phyloP scores from a whole-genome alignment of 2,888 invertebrate genomes.

The Uloborus plumipes region DNA sequence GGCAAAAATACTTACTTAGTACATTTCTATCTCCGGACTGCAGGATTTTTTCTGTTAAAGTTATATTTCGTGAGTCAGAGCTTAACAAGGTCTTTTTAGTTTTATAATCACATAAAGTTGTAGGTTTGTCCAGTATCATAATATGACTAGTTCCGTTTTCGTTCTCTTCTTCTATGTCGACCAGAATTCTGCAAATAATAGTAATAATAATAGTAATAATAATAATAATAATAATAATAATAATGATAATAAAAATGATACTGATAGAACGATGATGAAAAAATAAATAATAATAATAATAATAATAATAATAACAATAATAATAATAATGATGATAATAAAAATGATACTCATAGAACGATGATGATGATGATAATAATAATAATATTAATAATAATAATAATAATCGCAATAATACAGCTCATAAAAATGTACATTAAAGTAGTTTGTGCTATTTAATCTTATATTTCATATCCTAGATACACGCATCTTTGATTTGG shows the following conservation, averaged over 20 bases:
- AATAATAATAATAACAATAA: too few species aligned
- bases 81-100: constrained; percentile 22
- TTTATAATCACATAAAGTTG: not conserved
- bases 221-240: too few species aligned
- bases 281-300: too few species aligned
- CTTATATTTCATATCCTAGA: not conserved
- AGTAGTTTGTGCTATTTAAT: not conserved
- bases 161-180: constrained; percentile 23
- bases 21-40: constrained; percentile 36
- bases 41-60: constrained; percentile 18
- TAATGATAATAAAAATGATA: too few species aligned
- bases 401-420: too few species aligned
- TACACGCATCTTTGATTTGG: too few species aligned
- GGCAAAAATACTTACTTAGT: constrained; percentile 19
- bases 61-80: constrained; percentile 25
- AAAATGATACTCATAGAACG: too few species aligned
- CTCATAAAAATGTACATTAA: not conserved
- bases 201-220: too few species aligned
- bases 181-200: constrained; percentile 30
- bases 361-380: too few species aligned
- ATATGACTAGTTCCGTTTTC: constrained; percentile 22
- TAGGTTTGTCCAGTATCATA: constrained; percentile 12
- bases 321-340: too few species aligned
- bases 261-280: too few species aligned
- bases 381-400: too few species aligned